Base-by-base conservation (phyloP, 23 tunicate genomes). In the Clavelina lepadiformis region DNA sequence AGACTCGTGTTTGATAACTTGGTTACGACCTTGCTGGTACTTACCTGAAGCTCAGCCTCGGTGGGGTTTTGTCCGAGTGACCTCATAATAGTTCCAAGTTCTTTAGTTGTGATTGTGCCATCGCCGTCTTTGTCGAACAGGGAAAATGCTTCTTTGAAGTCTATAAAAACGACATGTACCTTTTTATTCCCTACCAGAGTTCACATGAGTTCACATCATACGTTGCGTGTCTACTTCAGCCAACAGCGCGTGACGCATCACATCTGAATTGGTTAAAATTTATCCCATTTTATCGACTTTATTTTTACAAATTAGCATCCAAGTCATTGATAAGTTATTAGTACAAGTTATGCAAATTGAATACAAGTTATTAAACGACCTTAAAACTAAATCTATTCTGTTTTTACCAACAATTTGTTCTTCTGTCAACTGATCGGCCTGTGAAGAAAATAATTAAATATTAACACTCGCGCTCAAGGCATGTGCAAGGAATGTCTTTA, bases 81-180 rank as follows among this genome's bases (percentile, higher is more conserved):
- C 68, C 92, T 79, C 98, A 91, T 91, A 28, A 91, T 93, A 1
- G 98, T 91, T 65, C 98, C 98, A 51, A 91, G 33, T 51, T 91
- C 98, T 41, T 91, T 91, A 20, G 98, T 91, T 35, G 98, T 91
- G 75, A 91, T 91, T 49, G 92, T 83, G 59, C 98, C 98, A 72
- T 91, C 98, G 23, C 98, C 98, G 57, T 91, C 98, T 38, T 91
- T 91, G 78, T 91, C 98, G 47, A 91, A 91, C 21, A 91, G 82
- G 47, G 98, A 91, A 52, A 91, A 91, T 6, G 98, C 98, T 61
- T 91, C 98, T 63, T 91, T 91, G 82, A 91, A 91, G 83, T 91
- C 98, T 65, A 57, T n/a, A n/a, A n/a, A n/a, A n/a, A n/a, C n/a
- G n/a, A n/a, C n/a, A n/a, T n/a, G n/a, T 32, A 35, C n/a, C n/a